Evolutionary conservation across 2,113 vertebrate species (phyloP).

Genomic region (Cynoglossus semilaevis): DNA sequence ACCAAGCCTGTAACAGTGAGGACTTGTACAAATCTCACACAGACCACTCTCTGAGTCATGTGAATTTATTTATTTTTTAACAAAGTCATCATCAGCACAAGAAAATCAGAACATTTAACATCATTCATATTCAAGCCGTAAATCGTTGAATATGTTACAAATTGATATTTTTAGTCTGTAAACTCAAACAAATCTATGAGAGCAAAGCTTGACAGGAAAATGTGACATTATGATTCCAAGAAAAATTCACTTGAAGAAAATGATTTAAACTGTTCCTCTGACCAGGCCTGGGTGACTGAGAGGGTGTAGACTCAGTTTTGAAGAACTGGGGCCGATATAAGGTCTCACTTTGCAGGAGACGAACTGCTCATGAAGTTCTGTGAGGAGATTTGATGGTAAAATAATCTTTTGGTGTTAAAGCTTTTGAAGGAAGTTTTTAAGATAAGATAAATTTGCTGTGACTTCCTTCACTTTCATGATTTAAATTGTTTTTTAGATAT

Average conservation of each 20-base stretch:
- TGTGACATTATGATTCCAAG: constrained; percentile 21
- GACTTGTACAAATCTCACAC: neutral
- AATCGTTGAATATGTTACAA: constrained; percentile 67
- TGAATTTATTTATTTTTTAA: constrained; percentile 59
- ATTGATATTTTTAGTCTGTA: constrained; percentile 53
- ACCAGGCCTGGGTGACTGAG: constrained; percentile 7
- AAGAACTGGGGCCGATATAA: constrained; percentile 7
- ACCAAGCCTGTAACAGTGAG: neutral
- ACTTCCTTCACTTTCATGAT: too few relatives aligned
- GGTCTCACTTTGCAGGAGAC: too few relatives aligned
- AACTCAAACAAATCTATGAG: constrained; percentile 55
- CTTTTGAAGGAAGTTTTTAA: too few relatives aligned
- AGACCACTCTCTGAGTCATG: constrained; percentile 23
- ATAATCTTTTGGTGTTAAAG: too few relatives aligned
- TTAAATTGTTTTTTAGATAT: too few relatives aligned
- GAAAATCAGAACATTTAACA: constrained; percentile 65
- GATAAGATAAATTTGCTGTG: too few relatives aligned
- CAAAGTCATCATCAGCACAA: constrained; percentile 61
- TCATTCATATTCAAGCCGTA: constrained; percentile 53
- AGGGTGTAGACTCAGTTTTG: constrained; percentile 20
- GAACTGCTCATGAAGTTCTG: too few relatives aligned
- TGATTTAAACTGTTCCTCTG: constrained; percentile 4
- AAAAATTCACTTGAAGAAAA: constrained; percentile 18
- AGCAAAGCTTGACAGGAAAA: constrained; percentile 35
- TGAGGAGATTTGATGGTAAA: too few relatives aligned